Conservation (phyloP, 2,113 vertebrate genomes). For the Propithecus coquereli region DNA sequence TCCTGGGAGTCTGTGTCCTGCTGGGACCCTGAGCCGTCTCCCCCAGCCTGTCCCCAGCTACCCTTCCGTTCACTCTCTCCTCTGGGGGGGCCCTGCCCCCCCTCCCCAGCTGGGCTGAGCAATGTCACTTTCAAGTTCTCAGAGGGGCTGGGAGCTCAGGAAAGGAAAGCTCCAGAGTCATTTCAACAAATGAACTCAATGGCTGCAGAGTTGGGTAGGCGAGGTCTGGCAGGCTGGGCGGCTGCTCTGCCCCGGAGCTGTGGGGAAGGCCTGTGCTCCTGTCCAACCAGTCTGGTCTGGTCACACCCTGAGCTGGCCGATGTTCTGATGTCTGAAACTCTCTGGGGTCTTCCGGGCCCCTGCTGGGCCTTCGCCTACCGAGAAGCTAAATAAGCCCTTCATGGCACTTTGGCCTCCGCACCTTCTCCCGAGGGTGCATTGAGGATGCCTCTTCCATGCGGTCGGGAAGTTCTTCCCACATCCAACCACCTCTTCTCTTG, state of each 20-base stretch:
- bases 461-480: neutral
- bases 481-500: neutral
- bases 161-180: neutral
- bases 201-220: neutral
- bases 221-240: neutral
- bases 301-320: accelerated
- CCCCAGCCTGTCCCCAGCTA: neutral
- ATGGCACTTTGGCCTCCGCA: accelerated
- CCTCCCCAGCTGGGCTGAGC: neutral
- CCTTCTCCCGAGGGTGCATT: neutral
- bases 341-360: neutral
- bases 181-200: slow-evolving; percentile 32
- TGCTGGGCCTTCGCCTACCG: accelerated
- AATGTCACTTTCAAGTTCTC: slow-evolving; percentile 36
- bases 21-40: neutral
- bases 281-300: neutral
- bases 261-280: neutral
- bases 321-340: neutral
- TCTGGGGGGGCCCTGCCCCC: neutral
- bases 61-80: neutral
- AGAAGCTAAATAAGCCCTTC: neutral
- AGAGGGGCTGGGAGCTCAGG: neutral
- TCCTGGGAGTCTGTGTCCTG: neutral
- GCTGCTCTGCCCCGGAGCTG: neutral
- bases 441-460: neutral